These are phyloP conservation scores for Cephalopholis sonnerati DNA, from an alignment of 2,113 vertebrate genomes.

Conservation along the genomic window DNA sequence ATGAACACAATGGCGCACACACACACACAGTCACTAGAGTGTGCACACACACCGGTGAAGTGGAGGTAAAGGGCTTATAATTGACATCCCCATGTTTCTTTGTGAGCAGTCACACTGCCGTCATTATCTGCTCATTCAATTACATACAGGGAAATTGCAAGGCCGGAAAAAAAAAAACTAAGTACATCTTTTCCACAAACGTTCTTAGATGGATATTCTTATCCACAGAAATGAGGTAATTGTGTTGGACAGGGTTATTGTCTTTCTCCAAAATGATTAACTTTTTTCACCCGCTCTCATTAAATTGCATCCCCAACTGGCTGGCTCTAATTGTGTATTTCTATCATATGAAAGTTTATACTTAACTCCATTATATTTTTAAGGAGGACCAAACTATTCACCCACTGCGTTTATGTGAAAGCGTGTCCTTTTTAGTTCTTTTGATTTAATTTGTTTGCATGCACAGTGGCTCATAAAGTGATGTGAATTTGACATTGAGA, in stretches of 20 bases:
- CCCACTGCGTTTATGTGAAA: slow-evolving; percentile 10
- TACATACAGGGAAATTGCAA: slow-evolving; percentile 54
- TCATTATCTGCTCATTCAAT: slow-evolving; percentile 72
- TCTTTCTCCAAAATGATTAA: slow-evolving; percentile 53
- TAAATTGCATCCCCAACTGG: slow-evolving; percentile 39
- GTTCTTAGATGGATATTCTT: slow-evolving; percentile 40
- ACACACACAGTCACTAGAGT: not conserved
- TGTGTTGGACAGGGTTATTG: slow-evolving; percentile 45
- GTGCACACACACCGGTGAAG: slow-evolving; percentile 31
- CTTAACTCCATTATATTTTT: slow-evolving; percentile 37
- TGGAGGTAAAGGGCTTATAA: slow-evolving; percentile 68
- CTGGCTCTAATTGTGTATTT: slow-evolving; percentile 38
- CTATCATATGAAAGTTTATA: slow-evolving; percentile 30
- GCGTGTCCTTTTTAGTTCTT: not conserved
- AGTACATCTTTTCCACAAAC: slow-evolving; percentile 38
- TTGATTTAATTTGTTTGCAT: slow-evolving; percentile 11
- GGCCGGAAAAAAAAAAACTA: slow-evolving; percentile 10
- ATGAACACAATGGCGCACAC: not conserved
- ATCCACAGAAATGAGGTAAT: slow-evolving; percentile 39
- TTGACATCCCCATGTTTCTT: slow-evolving; percentile 63
- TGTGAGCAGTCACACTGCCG: slow-evolving; percentile 40
- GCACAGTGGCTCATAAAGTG: not conserved
- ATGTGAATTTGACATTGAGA: not conserved
- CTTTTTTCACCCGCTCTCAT: slow-evolving; percentile 44
- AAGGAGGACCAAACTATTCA: slow-evolving; percentile 6